Evolutionary conservation across 2,797 vertebrate species (phyloP).

Genomic region (Esox masquinongy): DNA sequence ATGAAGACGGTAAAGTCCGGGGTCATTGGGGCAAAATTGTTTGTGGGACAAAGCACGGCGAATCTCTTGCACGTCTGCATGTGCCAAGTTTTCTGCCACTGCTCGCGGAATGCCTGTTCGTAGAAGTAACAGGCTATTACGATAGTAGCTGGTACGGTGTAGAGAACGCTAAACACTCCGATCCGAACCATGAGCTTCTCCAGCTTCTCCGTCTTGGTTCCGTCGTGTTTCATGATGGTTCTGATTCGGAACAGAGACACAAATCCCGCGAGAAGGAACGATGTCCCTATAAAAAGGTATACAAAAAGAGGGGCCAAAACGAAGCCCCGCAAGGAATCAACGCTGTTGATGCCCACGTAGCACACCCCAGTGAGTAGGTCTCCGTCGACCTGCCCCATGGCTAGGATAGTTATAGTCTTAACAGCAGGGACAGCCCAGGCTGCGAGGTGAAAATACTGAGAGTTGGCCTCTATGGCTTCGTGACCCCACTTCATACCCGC

Average conservation of each 20-base stretch:
- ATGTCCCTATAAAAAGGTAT: constrained; percentile 97
- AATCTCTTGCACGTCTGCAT: constrained; percentile 94
- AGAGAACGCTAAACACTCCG: constrained; percentile 95
- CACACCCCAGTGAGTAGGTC: constrained; percentile 95
- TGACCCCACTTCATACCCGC: constrained; percentile 99
- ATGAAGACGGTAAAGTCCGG: constrained; percentile 98
- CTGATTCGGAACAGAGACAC: constrained; percentile 96
- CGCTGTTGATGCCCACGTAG: constrained; percentile 93
- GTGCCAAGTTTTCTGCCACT: constrained; percentile 97
- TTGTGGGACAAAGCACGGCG: constrained; percentile 86
- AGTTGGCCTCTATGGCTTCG: constrained; percentile 96
- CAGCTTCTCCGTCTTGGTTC: constrained; percentile 97
- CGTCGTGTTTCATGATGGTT: constrained; percentile 99
- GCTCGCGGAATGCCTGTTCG: constrained; percentile 96
- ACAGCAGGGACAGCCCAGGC: constrained; percentile 97
- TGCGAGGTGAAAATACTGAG: constrained; percentile 96
- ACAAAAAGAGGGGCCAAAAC: constrained; percentile 94
- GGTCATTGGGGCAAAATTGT: constrained; percentile 91
- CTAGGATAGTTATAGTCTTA: constrained; percentile 96
- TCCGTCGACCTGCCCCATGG: constrained; percentile 96
- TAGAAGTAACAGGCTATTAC: constrained; percentile 98
- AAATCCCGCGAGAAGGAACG: constrained; percentile 97
- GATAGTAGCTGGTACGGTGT: constrained; percentile 96
- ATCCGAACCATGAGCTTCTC: constrained; percentile 99
- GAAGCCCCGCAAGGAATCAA: constrained; percentile 92